Base-by-base conservation (phyloP, 1,140 invertebrate species). In the Caenorhabditis remanei region DNA sequence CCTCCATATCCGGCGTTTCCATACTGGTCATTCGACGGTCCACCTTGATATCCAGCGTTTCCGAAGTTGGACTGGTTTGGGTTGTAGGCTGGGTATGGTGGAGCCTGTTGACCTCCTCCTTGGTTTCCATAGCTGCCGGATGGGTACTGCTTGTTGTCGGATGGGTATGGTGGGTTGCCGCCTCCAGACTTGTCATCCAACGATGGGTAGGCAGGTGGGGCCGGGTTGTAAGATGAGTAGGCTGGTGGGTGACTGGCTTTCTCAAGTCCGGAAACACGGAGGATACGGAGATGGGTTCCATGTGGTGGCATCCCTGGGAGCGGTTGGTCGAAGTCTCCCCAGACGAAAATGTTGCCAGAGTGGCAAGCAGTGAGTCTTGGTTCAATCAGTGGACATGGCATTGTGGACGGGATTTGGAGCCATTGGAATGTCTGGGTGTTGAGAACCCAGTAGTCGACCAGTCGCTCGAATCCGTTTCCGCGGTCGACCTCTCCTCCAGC, bases 241-340 rank as follows among this genome's bases (percentile, higher is more conserved):
- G 55, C 71, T 50, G 87, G 87, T 53, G 87, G 85, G 53, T 83
- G 85, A 48, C 86, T 71, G 16, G 86, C 86, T 21, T 75, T 71
- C 58, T 87, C 86, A 2, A 87, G 50, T 21, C 86, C 86, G 8
- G 53, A 40, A 8, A 85, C 89, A 46, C 88, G 88, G 41, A 92
- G 88, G 86, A 92, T 92, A 14, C 91, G 89, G 7, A 92, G 87
- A 90, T 92, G 91, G 16, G 91, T 92, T 24, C 90, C 89, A 13
- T 83, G 50, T 32, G 87, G 55, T n/a, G 92, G 92, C 91, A 92
- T 92, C n/a, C 92, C 92, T 61, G 91, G 91, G 55, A 92, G 83
- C 55, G 91, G 91, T 83, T 92, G 87, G 43, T 92, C 92, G 67
- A 92, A 92, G 83, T 92, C 92, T 55, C 92, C 92, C 92, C 91